phyloP scores from a whole-genome alignment of 2,113 vertebrate genomes.

The Thalassoma bifasciatum region DNA sequence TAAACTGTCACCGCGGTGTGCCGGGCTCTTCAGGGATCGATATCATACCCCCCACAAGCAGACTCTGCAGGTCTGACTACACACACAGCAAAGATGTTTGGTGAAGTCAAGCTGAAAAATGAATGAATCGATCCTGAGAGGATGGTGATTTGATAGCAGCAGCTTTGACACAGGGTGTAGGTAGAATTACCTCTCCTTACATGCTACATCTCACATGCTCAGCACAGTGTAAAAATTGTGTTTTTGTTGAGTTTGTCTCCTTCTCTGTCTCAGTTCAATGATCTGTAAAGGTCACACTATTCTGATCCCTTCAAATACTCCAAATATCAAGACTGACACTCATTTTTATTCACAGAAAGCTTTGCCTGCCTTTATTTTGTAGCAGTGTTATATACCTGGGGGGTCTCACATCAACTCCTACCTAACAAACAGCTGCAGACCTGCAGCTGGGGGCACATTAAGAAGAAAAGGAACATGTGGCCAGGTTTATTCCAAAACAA shows the following conservation, averaged over 20 bases:
- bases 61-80: neutral
- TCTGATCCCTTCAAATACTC: neutral
- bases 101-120: conserved; percentile 20
- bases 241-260: conserved; percentile 1
- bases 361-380: too few species aligned
- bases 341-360: neutral
- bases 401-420: too few species aligned
- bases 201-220: neutral
- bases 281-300: neutral
- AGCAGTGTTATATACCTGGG: too few species aligned
- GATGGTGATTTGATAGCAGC: conserved; percentile 5
- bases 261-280: neutral
- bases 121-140: conserved; percentile 7
- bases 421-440: too few species aligned
- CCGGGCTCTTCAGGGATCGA: neutral
- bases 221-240: neutral
- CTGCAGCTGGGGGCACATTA: too few species aligned
- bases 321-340: neutral
- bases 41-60: too few species aligned
- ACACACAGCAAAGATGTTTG: neutral
- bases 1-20: neutral
- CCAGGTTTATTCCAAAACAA: too few species aligned
- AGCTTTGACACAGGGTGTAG: too few species aligned
- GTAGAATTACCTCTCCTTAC: neutral
- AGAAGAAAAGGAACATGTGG: too few species aligned